Percentiles rank a stretch among this genome's conserved stretches.
Conservation (phyloP, 1,140 invertebrate genomes). For the Procambarus virginalis region DNA sequence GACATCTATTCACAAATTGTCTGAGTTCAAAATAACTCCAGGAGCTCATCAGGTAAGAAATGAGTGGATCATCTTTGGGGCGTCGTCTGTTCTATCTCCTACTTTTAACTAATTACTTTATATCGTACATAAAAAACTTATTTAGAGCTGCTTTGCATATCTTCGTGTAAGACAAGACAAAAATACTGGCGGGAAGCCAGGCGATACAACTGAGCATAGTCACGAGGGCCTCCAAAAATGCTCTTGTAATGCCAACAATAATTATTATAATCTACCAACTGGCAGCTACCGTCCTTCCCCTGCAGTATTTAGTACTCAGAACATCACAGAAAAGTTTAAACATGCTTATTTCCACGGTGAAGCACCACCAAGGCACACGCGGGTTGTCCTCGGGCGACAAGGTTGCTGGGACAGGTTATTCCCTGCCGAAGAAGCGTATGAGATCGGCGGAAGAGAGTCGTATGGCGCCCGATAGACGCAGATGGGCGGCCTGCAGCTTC, state of each 20-base stretch:
- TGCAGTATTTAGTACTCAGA: background rate
- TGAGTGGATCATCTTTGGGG: background rate
- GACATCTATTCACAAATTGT: background rate
- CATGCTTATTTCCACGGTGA: background rate
- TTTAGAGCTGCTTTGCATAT: background rate
- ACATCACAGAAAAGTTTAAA: background rate
- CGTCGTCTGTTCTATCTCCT: background rate
- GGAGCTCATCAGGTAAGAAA: background rate
- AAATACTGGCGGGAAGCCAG: no score
- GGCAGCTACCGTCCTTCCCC: background rate
- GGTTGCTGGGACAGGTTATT: background rate
- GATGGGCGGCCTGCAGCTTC: slow-evolving; percentile 38
- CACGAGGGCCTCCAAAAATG: no score
- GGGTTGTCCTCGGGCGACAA: background rate
- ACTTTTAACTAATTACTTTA: background rate
- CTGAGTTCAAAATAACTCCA: background rate
- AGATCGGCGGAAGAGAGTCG: slow-evolving; percentile 49
- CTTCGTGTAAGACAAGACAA: background rate
- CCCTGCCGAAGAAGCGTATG: slow-evolving; percentile 60
- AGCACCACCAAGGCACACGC: background rate
- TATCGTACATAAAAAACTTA: background rate
- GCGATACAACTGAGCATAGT: no score
- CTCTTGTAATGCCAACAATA: background rate
- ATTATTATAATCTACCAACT: background rate
- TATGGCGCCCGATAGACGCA: slow-evolving; percentile 40